Conservation (phyloP, 2,888 invertebrate species). For the Ceriagrion tenellum region DNA sequence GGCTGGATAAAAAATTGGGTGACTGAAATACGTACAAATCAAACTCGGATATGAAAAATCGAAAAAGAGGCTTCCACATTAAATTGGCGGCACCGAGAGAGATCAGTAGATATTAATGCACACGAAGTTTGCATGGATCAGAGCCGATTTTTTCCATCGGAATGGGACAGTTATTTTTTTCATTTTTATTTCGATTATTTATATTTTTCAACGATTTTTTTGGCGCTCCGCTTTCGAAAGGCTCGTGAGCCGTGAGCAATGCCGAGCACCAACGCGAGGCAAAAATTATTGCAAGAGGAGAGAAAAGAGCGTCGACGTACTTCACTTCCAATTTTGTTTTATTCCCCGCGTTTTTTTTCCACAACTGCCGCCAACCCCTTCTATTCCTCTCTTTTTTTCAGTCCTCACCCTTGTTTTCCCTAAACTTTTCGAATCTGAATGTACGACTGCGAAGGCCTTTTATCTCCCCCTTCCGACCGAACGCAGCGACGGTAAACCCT, state of each 20-base stretch:
- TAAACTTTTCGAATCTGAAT: slow-evolving; percentile 56
- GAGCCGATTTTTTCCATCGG: background rate
- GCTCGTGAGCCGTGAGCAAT: background rate
- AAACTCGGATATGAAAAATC: background rate
- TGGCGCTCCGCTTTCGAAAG: background rate
- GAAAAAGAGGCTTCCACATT: background rate
- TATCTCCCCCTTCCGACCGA: slow-evolving; percentile 38
- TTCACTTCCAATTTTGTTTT: background rate
- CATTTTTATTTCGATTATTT: background rate
- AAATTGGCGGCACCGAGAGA: background rate
- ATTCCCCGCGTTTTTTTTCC: background rate
- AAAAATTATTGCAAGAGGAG: slow-evolving; percentile 50
- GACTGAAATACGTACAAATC: background rate
- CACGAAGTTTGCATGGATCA: background rate
- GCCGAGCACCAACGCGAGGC: background rate
- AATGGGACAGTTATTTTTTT: background rate
- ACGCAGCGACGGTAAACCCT: slow-evolving; percentile 12
- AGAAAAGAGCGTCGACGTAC: background rate
- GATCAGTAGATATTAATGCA: slow-evolving; percentile 21
- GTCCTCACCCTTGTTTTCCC: slow-evolving; percentile 11
- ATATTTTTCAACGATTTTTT: background rate
- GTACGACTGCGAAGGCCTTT: slow-evolving; percentile 33
- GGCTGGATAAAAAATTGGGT: background rate
- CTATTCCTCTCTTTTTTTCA: no score
- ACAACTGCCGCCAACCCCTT: background rate